phyloP scores from a whole-genome alignment of 2,797 vertebrate species.

The Pterois miles region DNA sequence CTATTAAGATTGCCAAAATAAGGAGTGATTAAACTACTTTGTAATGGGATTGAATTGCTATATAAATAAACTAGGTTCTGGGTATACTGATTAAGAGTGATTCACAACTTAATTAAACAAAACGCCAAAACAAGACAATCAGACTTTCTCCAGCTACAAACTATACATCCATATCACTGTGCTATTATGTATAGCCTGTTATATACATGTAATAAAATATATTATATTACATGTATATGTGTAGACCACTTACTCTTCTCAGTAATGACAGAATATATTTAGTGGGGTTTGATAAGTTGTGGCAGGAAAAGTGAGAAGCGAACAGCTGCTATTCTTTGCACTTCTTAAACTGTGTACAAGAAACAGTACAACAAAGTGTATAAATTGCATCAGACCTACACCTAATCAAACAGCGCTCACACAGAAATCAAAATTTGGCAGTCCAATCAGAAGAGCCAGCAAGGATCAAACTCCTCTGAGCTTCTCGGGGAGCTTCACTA shows the following conservation, averaged over 20 bases:
- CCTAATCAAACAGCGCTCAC: slow-evolving; percentile 33
- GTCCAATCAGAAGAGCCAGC: slow-evolving; percentile 59
- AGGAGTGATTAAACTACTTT: neutral
- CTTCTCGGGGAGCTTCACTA: slow-evolving; percentile 68
- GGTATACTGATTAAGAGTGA: slow-evolving; percentile 14
- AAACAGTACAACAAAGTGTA: no score
- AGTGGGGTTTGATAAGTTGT: neutral
- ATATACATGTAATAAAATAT: slow-evolving; percentile 75
- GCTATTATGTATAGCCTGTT: slow-evolving; percentile 70
- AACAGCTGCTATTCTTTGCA: slow-evolving; percentile 19
- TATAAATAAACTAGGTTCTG: neutral
- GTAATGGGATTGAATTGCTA: slow-evolving; percentile 8
- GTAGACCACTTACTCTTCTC: slow-evolving; percentile 60
- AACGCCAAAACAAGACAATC: slow-evolving; percentile 60
- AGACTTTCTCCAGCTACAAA: slow-evolving; percentile 57
- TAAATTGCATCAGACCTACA: slow-evolving; percentile 21
- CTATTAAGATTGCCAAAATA: neutral
- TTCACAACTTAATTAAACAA: slow-evolving; percentile 50
- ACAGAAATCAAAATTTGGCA: slow-evolving; percentile 54
- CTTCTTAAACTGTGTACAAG: no score
- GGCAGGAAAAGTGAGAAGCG: slow-evolving; percentile 3
- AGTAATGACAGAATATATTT: slow-evolving; percentile 83
- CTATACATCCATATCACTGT: slow-evolving; percentile 63
- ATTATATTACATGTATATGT: slow-evolving; percentile 75
- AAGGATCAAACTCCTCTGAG: slow-evolving; percentile 64